phyloP scores from a whole-genome alignment of 2,888 invertebrate species.

The Temnothorax unifasciatus region DNA sequence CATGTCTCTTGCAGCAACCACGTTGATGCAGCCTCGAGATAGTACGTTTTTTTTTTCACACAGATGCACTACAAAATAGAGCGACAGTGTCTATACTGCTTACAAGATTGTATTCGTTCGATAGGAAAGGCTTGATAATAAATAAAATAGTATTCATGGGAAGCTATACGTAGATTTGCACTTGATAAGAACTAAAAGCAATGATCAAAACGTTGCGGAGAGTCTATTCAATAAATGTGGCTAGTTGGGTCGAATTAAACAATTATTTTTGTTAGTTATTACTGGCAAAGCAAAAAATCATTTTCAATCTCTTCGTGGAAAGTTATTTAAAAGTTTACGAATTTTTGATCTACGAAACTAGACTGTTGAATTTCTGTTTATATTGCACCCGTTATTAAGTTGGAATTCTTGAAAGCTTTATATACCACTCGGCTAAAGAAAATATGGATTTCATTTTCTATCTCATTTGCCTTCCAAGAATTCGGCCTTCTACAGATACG shows the following conservation, averaged over 20 bases:
- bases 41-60: constrained; percentile 1
- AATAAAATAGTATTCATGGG: no score
- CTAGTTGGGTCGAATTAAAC: no score
- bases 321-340: no score
- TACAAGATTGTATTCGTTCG: neutral
- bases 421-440: neutral
- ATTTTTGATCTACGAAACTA: neutral
- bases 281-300: no score
- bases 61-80: neutral
- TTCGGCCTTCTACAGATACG: neutral
- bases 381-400: neutral
- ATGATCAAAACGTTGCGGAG: no score
- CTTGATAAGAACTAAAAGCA: no score
- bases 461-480: neutral
- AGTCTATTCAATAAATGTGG: no score
- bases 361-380: neutral
- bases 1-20: neutral
- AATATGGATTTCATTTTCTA: neutral
- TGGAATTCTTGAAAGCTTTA: neutral
- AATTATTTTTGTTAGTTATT: no score
- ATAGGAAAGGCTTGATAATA: neutral
- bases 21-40: neutral
- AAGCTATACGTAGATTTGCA: no score
- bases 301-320: no score
- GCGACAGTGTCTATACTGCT: neutral